Evolutionary conservation across 2,113 vertebrate genomes (phyloP), one percentile per base, ranked within the genome.

Genomic region (Crotalus horridus): DNA sequence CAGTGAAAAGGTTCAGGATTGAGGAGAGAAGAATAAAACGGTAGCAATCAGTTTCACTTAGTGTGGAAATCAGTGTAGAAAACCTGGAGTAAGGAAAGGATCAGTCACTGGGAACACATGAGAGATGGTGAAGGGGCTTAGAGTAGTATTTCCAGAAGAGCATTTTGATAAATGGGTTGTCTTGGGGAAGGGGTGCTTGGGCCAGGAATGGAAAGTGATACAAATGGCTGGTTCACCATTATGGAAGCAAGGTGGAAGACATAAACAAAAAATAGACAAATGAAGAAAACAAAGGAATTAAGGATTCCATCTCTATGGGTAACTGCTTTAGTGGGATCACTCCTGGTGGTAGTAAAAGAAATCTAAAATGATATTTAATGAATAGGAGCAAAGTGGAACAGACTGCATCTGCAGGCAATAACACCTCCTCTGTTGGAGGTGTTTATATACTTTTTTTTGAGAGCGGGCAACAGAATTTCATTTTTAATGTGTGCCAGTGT

Each of bases 231-330:
- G 58, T 13, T 26, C 2, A 17, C 29, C 17, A 1, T 51, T 53
- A 46, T 15, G 39, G 94, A 81, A n/a, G 95, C 92, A 86, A 24
- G 85, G 94, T 92, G 91, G 94, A 92, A 74, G 85, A 64, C 88
- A 87, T 33, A 56, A 85, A 46, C 43, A 90, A 93, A 93, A 88
- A 43, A 46, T 46, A 88, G 88, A 85, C 4, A 8, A 26, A 12
- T 89, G 88, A 93, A 54, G 88, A 26, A 90, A 90, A 54, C n/a
- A 87, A 61, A 54, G 86, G 55, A 48, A 86, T 61, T 51, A 51
- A 86, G 33, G 17, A 9, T 87, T n/a, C n/a, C 0, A 20, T 12
- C 15, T 48, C 20, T 58, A 29, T 17, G 29, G 15, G 23, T 86
- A 86, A 39, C 11, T 74, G n/a, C 48, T 89, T 74, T 69, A 46